These are phyloP conservation scores for Erinaceus europaeus DNA, from an alignment of 2,113 vertebrate species.

Conservation along the genomic window DNA sequence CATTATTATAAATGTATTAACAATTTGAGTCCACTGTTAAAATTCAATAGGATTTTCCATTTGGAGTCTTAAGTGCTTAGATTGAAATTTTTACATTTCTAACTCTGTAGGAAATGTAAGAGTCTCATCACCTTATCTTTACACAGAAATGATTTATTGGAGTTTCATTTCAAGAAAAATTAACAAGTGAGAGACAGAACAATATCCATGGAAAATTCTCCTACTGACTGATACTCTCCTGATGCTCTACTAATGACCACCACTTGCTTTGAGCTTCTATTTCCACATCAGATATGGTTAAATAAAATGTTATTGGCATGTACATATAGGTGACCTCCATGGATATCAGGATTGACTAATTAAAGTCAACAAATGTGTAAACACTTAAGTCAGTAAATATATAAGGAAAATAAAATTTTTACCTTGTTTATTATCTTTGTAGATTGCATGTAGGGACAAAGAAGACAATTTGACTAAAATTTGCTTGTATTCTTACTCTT, in stretches of 20 bases:
- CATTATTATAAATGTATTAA: too few relatives aligned
- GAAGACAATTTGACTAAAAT: neutral
- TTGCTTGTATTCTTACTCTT: neutral
- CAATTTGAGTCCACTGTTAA: too few relatives aligned
- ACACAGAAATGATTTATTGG: neutral
- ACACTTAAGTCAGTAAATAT: neutral
- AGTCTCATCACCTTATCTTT: neutral
- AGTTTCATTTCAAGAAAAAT: neutral
- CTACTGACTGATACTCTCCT: neutral
- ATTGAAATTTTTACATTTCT: too few relatives aligned
- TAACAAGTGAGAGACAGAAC: neutral
- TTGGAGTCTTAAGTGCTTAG: too few relatives aligned
- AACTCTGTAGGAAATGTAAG: neutral
- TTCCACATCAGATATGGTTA: neutral
- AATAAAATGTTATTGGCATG: neutral
- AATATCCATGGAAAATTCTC: neutral
- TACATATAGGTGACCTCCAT: neutral
- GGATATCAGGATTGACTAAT: neutral
- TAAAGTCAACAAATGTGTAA: neutral
- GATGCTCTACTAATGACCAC: neutral
- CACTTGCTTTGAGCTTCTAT: neutral
- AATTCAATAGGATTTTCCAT: too few relatives aligned
- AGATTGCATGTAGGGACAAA: neutral
- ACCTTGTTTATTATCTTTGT: neutral
- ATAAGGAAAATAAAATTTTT: neutral